phyloP scores from a whole-genome alignment of 1,140 invertebrate genomes.

The Trichomalopsis sarcophagae region DNA sequence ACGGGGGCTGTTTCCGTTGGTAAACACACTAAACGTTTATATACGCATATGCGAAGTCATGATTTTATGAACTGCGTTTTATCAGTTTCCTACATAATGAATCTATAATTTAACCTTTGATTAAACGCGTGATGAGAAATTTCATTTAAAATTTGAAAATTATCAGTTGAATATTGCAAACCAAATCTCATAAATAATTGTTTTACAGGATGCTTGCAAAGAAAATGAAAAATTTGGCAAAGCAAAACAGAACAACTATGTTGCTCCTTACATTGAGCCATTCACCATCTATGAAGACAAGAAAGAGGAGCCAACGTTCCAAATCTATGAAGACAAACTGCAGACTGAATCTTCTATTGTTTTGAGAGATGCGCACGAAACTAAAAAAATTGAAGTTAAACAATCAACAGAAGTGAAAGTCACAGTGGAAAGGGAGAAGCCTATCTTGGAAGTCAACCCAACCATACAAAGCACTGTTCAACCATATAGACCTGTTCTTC shows the following conservation, averaged over 20 bases:
- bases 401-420: slow-evolving; percentile 64
- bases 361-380: slow-evolving; percentile 65
- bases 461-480: slow-evolving; percentile 63
- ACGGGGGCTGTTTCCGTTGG: background rate
- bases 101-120: too few species aligned
- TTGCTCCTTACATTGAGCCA: slow-evolving; percentile 61
- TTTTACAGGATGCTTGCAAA: slow-evolving; percentile 65
- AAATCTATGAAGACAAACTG: slow-evolving; percentile 82
- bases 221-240: slow-evolving; percentile 72
- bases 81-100: too few species aligned
- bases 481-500: slow-evolving; percentile 55
- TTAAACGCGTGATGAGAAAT: too few species aligned
- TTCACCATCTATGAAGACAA: slow-evolving; percentile 77
- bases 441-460: slow-evolving; percentile 66
- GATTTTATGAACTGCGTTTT: too few species aligned
- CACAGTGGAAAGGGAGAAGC: slow-evolving; percentile 67
- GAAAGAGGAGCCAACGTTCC: slow-evolving; percentile 74
- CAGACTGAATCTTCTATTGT: slow-evolving; percentile 72
- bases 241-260: slow-evolving; percentile 58
- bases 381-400: slow-evolving; percentile 71
- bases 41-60: background rate
- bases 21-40: background rate
- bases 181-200: background rate
- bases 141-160: too few species aligned
- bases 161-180: too few species aligned